Evolutionary conservation across 2,797 vertebrate species (phyloP).

Genomic region (Balearica regulorum): DNA sequence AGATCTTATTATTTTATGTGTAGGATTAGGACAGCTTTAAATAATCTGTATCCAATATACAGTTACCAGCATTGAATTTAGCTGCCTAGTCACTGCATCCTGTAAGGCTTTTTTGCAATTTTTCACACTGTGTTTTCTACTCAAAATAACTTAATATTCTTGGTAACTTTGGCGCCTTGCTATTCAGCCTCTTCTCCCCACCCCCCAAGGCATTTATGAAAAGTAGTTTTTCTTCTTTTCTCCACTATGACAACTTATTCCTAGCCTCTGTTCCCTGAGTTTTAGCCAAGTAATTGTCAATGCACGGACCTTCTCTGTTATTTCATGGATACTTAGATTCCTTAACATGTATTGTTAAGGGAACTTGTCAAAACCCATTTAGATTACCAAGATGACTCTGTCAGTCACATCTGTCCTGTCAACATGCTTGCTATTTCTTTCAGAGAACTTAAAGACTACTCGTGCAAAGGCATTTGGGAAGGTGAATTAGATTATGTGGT

Average conservation of each 20-base stretch:
- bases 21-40: neutral
- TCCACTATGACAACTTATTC: neutral
- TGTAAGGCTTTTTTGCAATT: neutral
- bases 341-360: neutral
- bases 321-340: neutral
- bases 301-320: neutral
- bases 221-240: neutral
- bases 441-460: neutral
- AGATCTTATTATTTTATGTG: neutral
- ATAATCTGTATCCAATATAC: neutral
- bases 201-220: neutral
- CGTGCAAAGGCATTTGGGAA: neutral
- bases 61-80: neutral
- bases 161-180: neutral
- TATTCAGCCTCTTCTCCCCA: neutral
- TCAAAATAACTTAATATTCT: neutral
- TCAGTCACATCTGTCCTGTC: neutral
- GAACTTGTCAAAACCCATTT: neutral
- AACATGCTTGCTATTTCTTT: neutral
- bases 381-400: neutral
- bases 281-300: neutral
- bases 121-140: neutral
- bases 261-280: neutral
- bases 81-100: neutral
- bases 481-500: neutral